Evolutionary conservation across 2,113 vertebrate genomes (phyloP).

Genomic region (Rhea americana): DNA sequence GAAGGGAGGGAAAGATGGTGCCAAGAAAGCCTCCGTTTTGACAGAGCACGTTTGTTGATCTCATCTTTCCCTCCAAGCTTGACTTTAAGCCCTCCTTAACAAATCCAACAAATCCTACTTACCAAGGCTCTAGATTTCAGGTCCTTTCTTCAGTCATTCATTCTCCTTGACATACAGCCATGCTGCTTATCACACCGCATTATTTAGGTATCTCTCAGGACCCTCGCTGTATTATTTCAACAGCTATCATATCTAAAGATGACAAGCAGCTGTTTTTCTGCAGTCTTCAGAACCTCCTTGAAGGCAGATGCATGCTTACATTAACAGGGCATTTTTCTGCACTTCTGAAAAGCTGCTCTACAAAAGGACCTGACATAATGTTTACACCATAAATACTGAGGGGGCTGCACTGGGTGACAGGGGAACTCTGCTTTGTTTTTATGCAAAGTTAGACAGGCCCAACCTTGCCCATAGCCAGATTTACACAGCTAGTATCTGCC

Average conservation of each 20-base stretch:
- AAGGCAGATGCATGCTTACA: background rate
- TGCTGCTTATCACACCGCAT: background rate
- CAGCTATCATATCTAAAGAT: background rate
- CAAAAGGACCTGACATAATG: background rate
- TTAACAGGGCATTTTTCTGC: background rate
- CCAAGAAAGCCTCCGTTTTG: background rate
- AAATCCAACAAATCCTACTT: constrained; percentile 8
- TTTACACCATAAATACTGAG: background rate
- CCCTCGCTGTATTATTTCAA: background rate
- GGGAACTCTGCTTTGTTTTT: background rate
- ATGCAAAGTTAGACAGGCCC: background rate
- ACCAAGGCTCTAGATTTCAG: background rate
- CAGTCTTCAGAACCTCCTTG: background rate
- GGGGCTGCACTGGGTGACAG: background rate
- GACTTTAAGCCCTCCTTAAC: background rate
- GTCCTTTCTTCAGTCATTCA: background rate
- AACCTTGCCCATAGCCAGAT: background rate
- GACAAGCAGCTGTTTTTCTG: background rate
- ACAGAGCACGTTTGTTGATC: background rate
- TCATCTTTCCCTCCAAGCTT: background rate
- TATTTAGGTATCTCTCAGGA: background rate
- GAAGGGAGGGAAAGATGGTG: background rate
- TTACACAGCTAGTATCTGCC: background rate
- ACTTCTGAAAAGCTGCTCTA: background rate
- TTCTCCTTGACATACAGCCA: background rate